Evolutionary conservation across 1,140 invertebrate species (phyloP).

Genomic region (Heliconius hewitsoni): DNA sequence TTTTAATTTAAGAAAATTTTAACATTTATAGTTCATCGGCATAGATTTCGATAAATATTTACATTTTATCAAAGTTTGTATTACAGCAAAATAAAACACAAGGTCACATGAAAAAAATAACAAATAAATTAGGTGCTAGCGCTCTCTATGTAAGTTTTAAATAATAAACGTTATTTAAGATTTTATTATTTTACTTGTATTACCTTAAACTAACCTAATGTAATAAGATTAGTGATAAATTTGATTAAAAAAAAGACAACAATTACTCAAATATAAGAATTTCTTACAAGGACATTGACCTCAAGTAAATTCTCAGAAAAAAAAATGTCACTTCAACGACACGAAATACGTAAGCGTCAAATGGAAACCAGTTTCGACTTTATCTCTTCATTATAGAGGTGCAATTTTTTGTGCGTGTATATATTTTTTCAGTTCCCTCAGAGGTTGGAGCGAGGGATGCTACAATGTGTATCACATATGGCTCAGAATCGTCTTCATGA

Average conservation of each 20-base stretch:
- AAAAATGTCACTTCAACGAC: slow-evolving; percentile 45
- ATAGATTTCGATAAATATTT: no score
- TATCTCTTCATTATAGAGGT: slow-evolving; percentile 46
- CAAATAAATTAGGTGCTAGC: no score
- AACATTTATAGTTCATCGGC: no score
- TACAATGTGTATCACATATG: slow-evolving; percentile 72
- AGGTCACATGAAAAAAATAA: no score
- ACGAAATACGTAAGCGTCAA: not conserved
- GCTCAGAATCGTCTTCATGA: slow-evolving; percentile 61
- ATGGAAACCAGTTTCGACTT: slow-evolving; percentile 36
- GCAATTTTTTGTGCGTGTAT: slow-evolving; percentile 50
- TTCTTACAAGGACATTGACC: slow-evolving; percentile 58
- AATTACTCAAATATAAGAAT: not conserved
- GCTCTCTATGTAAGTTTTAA: no score
- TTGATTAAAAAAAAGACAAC: not conserved
- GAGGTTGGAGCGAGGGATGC: slow-evolving; percentile 56
- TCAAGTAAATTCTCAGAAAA: slow-evolving; percentile 42
- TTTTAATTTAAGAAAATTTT: no score
- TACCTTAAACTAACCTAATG: no score
- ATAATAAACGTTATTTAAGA: no score
- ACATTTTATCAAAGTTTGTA: no score
- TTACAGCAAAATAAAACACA: no score
- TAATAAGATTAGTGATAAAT: not conserved
- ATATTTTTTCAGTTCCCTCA: slow-evolving; percentile 69
- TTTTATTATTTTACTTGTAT: no score